These are phyloP conservation scores for Ceyx margarethae DNA, from an alignment of 2,113 vertebrate species.

Conservation along the genomic window DNA sequence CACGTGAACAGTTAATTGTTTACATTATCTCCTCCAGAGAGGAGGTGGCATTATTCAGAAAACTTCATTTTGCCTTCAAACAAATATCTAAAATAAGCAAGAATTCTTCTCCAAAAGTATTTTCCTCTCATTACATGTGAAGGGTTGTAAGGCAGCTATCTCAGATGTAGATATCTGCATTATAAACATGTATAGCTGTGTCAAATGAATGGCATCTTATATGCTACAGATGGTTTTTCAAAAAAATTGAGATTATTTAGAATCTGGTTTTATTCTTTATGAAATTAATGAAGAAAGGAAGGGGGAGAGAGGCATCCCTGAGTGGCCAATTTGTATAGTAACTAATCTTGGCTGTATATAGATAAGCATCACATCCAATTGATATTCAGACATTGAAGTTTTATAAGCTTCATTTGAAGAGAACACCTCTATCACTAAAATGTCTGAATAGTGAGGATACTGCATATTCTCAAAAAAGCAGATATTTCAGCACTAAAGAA, in stretches of 20 bases:
- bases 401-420: slow-evolving; percentile 34
- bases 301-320: background rate
- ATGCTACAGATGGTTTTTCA: background rate
- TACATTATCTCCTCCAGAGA: background rate
- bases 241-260: background rate
- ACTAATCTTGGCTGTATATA: background rate
- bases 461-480: background rate
- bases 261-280: background rate
- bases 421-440: slow-evolving; percentile 10
- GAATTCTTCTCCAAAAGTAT: background rate
- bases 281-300: background rate
- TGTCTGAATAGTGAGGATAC: background rate
- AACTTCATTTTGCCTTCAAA: background rate
- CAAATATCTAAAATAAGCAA: background rate
- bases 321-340: background rate
- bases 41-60: background rate
- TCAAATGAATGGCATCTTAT: background rate
- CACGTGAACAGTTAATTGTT: background rate
- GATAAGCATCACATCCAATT: background rate
- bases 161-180: background rate
- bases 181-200: background rate
- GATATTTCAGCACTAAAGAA: background rate
- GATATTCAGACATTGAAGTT: slow-evolving; percentile 12
- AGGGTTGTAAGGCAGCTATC: background rate
- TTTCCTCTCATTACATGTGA: background rate